Percentiles rank a stretch among this genome's conserved stretches.
phyloP scores from a whole-genome alignment of 2,797 vertebrate species.

The Labroides dimidiatus region DNA sequence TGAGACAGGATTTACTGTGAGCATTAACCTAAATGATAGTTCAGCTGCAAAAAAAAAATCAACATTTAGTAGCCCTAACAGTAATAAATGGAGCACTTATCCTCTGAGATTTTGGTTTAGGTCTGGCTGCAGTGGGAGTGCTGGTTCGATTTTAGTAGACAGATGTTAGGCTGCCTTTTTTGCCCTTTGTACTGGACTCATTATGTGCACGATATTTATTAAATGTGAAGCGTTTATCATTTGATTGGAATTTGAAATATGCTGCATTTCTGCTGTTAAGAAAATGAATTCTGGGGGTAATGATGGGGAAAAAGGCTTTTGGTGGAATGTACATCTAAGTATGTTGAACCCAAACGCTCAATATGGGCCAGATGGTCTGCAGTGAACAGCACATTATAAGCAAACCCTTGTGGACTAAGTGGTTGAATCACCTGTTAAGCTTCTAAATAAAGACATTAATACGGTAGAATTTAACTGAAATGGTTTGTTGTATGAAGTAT shows the following conservation, averaged over 20 bases:
- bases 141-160: background rate
- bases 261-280: constrained; percentile 7
- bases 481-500: too few relatives aligned
- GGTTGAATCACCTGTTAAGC: constrained; percentile 47
- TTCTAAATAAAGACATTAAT: background rate
- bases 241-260: background rate
- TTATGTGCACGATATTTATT: background rate
- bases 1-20: background rate
- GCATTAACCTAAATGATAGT: background rate
- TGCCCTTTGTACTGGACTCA: background rate
- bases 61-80: too few relatives aligned
- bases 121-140: background rate
- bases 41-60: background rate
- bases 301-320: constrained; percentile 35
- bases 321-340: constrained; percentile 22
- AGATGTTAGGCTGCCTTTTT: background rate
- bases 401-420: constrained; percentile 30
- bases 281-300: constrained; percentile 36
- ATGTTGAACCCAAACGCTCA: constrained; percentile 44
- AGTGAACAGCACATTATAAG: constrained; percentile 28
- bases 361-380: constrained; percentile 51
- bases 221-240: background rate
- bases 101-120: background rate
- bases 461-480: background rate
- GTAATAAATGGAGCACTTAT: too few relatives aligned